These are phyloP conservation scores for Gonioctena quinquepunctata DNA, from an alignment of 1,140 invertebrate species.

Conservation along the genomic window DNA sequence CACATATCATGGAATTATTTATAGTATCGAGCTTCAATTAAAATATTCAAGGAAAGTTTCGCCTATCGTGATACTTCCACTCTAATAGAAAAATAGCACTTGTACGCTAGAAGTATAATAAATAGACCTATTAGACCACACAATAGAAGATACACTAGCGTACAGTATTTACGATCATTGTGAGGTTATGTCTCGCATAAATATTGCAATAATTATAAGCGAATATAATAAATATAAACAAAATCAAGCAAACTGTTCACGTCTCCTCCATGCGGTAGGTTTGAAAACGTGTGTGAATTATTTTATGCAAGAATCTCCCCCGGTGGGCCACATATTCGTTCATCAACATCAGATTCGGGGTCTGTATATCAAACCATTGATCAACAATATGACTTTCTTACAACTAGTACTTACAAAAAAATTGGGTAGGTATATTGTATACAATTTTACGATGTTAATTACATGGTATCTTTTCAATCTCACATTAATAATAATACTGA, in stretches of 20 bases:
- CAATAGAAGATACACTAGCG: slow-evolving; percentile 21
- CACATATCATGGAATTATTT: background rate
- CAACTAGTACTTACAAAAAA: no score
- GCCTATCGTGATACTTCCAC: slow-evolving; percentile 13
- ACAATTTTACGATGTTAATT: no score
- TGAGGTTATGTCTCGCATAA: slow-evolving; percentile 12
- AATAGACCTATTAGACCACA: slow-evolving; percentile 24
- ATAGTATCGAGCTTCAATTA: slow-evolving; percentile 11
- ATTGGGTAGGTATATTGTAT: no score
- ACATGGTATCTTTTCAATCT: no score
- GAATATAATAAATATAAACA: slow-evolving; percentile 25
- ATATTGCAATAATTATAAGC: slow-evolving; percentile 25
- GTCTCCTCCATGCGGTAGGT: slow-evolving; percentile 10
- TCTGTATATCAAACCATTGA: no score
- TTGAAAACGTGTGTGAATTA: slow-evolving; percentile 12
- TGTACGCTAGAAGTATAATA: slow-evolving; percentile 10
- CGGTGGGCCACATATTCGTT: slow-evolving; percentile 2
- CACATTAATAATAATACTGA: no score
- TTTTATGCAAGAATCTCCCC: background rate
- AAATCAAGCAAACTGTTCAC: background rate
- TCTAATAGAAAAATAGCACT: slow-evolving; percentile 17
- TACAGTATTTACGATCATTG: slow-evolving; percentile 22
- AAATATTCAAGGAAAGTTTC: slow-evolving; percentile 19
- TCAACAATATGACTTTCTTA: no score
- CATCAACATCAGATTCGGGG: no score